phyloP scores from a whole-genome alignment of 2,888 invertebrate genomes.

The Tetragnatha montana region DNA sequence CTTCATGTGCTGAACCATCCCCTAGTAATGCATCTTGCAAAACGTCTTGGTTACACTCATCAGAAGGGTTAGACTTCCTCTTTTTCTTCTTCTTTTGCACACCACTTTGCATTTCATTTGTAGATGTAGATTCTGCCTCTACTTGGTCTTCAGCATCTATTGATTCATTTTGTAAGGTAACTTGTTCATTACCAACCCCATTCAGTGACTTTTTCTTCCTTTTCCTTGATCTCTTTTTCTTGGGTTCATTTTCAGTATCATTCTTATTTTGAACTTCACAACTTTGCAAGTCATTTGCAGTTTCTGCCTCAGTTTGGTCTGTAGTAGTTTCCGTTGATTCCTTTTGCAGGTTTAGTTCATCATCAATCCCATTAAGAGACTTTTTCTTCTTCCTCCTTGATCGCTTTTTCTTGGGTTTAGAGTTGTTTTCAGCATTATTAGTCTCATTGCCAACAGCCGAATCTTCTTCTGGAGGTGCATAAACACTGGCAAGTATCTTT shows the following conservation, averaged over 20 bases:
- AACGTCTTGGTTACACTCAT: not conserved
- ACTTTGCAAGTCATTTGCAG: constrained; percentile 31
- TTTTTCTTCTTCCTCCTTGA: constrained; percentile 38
- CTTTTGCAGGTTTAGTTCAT: not conserved
- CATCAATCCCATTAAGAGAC: constrained; percentile 15
- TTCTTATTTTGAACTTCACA: not conserved
- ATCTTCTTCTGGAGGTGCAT: constrained; percentile 74
- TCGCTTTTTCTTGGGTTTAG: constrained; percentile 23
- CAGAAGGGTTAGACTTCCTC: not conserved
- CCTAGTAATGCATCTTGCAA: too few relatives aligned
- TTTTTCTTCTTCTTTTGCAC: not conserved
- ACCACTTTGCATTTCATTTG: constrained; percentile 12
- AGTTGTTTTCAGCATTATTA: not conserved
- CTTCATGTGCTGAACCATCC: not conserved
- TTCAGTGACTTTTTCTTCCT: constrained; percentile 44
- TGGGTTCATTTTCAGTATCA: not conserved
- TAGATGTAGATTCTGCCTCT: constrained; percentile 42
- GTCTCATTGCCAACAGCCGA: not conserved
- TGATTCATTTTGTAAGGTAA: not conserved
- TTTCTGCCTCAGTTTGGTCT: constrained; percentile 10
- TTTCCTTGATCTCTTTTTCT: constrained; percentile 34
- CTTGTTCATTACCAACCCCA: not conserved
- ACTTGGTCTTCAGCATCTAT: too few relatives aligned
- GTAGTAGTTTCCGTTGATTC: too few relatives aligned
- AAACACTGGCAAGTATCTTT: constrained; percentile 87